Conservation (phyloP, 2,888 invertebrate species). For the Pseudococcus longispinus region DNA sequence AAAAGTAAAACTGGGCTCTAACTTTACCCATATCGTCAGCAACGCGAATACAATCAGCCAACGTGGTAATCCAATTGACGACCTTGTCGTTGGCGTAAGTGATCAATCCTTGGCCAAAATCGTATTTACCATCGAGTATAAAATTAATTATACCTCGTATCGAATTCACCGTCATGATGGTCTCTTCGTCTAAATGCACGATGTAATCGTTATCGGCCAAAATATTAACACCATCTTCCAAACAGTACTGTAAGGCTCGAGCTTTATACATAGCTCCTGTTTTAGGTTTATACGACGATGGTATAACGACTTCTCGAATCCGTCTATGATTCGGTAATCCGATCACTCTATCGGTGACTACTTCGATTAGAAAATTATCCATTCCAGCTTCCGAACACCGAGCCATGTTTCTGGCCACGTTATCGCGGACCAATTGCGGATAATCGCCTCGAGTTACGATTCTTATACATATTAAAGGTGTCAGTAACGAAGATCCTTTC, state of each 20-base stretch:
- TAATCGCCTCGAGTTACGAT: conserved; percentile 95
- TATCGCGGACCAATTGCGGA: conserved; percentile 85
- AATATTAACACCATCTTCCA: conserved; percentile 87
- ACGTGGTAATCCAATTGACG: conserved; percentile 94
- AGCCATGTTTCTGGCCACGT: conserved; percentile 85
- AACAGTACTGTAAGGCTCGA: conserved; percentile 91
- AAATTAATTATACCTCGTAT: conserved; percentile 91
- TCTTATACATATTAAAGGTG: conserved; percentile 92
- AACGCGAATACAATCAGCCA: conserved; percentile 95
- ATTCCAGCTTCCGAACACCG: conserved; percentile 87
- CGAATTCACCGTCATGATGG: conserved; percentile 89
- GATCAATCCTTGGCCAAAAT: conserved; percentile 94
- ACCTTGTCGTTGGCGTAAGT: conserved; percentile 96
- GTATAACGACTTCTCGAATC: conserved; percentile 88
- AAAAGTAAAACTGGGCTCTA: conserved; percentile 87
- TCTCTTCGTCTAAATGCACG: conserved; percentile 96
- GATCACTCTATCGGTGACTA: conserved; percentile 89
- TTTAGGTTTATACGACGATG: conserved; percentile 83
- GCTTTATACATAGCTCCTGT: conserved; percentile 93
- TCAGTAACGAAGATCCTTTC: conserved; percentile 87
- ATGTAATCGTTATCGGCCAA: conserved; percentile 92
- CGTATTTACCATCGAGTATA: conserved; percentile 90
- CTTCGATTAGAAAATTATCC: conserved; percentile 95
- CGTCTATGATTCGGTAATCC: conserved; percentile 78
- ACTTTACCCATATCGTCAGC: conserved; percentile 98